Percentiles rank a stretch among this genome's conserved stretches.
Conservation (phyloP, 2,797 vertebrate species). For the Rhinatrema bivittatum region DNA sequence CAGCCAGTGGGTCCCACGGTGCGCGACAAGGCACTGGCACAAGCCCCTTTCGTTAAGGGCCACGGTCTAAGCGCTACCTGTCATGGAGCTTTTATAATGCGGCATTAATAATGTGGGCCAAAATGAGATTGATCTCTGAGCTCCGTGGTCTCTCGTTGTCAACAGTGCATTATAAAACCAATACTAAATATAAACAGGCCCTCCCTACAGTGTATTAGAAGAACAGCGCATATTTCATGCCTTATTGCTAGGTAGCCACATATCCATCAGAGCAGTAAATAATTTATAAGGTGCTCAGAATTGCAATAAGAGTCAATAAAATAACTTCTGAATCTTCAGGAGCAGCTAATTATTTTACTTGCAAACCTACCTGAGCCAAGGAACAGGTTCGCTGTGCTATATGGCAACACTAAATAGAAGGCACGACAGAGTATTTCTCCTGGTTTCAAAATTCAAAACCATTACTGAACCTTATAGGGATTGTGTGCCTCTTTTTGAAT, state of each 20-base stretch:
- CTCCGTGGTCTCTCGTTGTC: conserved; percentile 61
- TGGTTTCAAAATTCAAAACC: too few species aligned
- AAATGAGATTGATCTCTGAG: conserved; percentile 71
- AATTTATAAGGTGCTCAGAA: conserved; percentile 63
- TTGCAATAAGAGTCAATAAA: conserved; percentile 58
- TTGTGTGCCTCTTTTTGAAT: too few species aligned
- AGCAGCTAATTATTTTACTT: conserved; percentile 39
- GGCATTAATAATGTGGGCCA: conserved; percentile 57
- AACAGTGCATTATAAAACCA: conserved; percentile 70
- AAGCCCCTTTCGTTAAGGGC: conserved; percentile 46
- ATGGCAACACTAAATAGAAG: too few species aligned
- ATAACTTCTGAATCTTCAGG: conserved; percentile 53
- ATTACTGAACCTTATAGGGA: too few species aligned
- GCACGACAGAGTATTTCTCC: too few species aligned
- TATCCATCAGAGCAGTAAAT: conserved; percentile 70
- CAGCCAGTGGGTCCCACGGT: conserved; percentile 38
- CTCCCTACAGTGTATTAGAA: conserved; percentile 65
- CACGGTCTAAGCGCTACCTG: conserved; percentile 39
- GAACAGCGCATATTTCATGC: conserved; percentile 66
- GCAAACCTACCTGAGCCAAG: conserved; percentile 26
- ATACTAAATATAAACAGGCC: conserved; percentile 75
- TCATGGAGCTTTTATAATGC: conserved; percentile 56
- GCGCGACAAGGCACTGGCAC: conserved; percentile 28
- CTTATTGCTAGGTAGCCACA: conserved; percentile 64
- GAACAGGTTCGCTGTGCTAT: conserved; percentile 8